Conservation (phyloP, 2,113 vertebrate genomes). For the Pantherophis guttatus region DNA sequence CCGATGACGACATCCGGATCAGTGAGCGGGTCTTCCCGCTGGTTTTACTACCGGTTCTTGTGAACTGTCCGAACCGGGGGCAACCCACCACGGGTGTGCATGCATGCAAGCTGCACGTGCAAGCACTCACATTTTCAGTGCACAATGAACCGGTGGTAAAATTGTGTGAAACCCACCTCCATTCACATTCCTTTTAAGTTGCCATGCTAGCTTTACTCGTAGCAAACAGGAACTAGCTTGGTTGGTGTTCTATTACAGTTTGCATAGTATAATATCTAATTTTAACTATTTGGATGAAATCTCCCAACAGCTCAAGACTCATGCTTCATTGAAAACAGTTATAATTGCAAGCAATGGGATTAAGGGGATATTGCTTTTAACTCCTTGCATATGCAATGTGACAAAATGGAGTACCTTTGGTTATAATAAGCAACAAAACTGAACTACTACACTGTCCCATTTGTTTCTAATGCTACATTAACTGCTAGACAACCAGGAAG, state of each 20-base stretch:
- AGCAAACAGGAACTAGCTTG: neutral
- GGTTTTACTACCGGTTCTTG: no score
- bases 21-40: no score
- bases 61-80: no score
- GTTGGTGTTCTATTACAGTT: neutral
- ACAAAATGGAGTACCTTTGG: neutral
- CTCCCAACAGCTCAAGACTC: neutral
- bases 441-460: neutral
- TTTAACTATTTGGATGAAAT: neutral
- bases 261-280: neutral
- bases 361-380: neutral
- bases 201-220: neutral
- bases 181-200: neutral
- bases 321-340: neutral
- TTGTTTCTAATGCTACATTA: neutral
- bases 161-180: no score
- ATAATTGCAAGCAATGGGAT: neutral
- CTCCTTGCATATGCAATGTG: neutral
- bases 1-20: no score
- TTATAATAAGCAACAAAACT: neutral
- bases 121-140: no score
- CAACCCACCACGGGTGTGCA: no score
- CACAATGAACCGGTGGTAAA: no score
- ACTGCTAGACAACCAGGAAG: neutral
- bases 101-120: no score